phyloP scores from a whole-genome alignment of 2,113 vertebrate species.

The Megalops atlanticus region DNA sequence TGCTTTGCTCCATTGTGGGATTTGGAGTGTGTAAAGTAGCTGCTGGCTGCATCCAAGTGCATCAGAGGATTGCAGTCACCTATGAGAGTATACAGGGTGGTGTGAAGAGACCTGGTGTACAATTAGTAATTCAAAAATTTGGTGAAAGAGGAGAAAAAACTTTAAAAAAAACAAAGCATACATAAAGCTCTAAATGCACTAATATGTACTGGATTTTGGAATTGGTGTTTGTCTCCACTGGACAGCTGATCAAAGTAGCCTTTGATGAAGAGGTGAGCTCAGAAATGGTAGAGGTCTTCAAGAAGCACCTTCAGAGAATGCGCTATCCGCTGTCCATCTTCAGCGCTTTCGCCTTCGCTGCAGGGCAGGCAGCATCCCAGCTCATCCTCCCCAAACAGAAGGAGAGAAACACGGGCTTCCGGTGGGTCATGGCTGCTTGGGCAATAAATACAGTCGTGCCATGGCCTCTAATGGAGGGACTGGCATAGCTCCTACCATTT shows the following conservation, averaged over 20 bases:
- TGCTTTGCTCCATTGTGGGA: too few species aligned
- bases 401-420: constrained; percentile 95
- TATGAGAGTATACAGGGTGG: too few species aligned
- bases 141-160: too few species aligned
- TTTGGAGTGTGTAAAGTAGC: too few species aligned
- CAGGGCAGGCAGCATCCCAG: constrained; percentile 86
- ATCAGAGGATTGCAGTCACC: too few species aligned
- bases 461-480: neutral
- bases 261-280: constrained; percentile 97
- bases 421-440: constrained; percentile 67
- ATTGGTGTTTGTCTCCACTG: neutral
- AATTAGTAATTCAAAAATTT: too few species aligned
- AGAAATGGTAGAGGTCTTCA: constrained; percentile 95
- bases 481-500: neutral
- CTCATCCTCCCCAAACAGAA: constrained; percentile 94
- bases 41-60: too few species aligned
- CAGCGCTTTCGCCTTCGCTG: constrained; percentile 91
- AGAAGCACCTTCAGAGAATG: constrained; percentile 91
- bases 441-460: neutral
- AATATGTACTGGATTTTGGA: too few species aligned
- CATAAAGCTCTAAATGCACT: too few species aligned
- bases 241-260: constrained; percentile 92
- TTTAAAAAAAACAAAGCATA: too few species aligned
- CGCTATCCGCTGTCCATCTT: constrained; percentile 95
- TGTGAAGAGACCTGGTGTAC: too few species aligned